Evolutionary conservation across 2,113 vertebrate species (phyloP).

Genomic region (Strigops habroptila): DNA sequence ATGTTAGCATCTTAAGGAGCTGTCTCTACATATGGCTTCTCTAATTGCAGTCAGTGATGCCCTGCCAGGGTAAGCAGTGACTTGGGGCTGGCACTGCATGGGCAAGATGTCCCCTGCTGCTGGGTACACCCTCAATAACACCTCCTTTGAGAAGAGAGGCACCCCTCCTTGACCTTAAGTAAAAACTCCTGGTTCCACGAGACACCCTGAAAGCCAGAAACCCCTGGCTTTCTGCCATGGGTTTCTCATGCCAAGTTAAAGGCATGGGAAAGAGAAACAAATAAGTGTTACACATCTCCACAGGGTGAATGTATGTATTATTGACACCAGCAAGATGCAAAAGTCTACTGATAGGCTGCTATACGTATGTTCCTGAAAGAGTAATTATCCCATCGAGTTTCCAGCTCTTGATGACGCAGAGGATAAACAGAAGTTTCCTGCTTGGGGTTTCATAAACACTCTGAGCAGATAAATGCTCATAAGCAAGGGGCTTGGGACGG

Average conservation of each 20-base stretch:
- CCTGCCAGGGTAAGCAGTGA: accelerated
- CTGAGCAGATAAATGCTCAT: constrained; percentile 25
- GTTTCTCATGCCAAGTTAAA: background rate
- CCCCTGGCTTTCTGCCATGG: too few relatives aligned
- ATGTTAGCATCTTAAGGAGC: background rate
- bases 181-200: background rate
- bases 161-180: background rate
- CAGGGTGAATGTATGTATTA: background rate
- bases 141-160: background rate
- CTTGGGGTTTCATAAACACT: constrained; percentile 42
- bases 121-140: background rate
- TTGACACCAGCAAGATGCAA: constrained; percentile 40
- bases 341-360: constrained; percentile 4
- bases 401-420: constrained; percentile 54
- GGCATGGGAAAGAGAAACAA: background rate
- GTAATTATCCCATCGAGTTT: constrained; percentile 40
- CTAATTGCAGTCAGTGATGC: accelerated
- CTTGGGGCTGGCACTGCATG: background rate
- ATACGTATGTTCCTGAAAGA: background rate
- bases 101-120: background rate
- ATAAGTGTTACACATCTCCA: background rate
- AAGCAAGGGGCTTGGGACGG: constrained; percentile 3
- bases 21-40: background rate
- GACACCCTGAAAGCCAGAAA: background rate
- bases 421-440: constrained; percentile 45